Evolutionary conservation across 2,888 invertebrate species (phyloP).

Genomic region (Eilema depressum): DNA sequence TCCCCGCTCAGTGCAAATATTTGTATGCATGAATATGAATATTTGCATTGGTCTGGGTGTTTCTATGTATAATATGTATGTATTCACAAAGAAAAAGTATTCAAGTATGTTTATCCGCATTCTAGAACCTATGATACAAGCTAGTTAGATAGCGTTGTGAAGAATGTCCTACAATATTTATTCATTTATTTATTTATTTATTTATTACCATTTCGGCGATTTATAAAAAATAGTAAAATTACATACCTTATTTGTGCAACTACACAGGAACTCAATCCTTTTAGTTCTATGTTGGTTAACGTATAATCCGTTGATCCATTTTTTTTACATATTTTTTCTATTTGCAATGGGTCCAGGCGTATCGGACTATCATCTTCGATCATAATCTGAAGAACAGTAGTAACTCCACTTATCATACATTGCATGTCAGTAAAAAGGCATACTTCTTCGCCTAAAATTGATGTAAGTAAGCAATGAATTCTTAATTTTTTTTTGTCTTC

Average conservation of each 20-base stretch:
- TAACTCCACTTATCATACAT: neutral
- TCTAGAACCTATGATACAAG: too few species aligned
- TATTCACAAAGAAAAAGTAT: too few species aligned
- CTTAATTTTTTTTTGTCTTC: too few species aligned
- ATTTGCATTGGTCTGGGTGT: too few species aligned
- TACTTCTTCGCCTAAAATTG: neutral
- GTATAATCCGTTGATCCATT: neutral
- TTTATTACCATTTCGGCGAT: too few species aligned
- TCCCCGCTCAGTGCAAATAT: too few species aligned
- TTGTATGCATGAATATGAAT: too few species aligned
- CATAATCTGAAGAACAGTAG: neutral
- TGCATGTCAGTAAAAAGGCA: neutral
- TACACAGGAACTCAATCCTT: neutral
- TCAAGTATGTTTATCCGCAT: too few species aligned
- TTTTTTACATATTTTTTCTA: neutral
- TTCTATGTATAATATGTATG: too few species aligned
- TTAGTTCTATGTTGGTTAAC: neutral
- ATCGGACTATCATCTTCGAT: neutral
- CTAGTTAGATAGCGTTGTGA: too few species aligned
- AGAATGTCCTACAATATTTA: too few species aligned
- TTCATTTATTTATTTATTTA: too few species aligned
- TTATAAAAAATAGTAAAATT: neutral
- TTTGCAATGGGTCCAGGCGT: neutral
- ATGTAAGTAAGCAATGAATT: neutral
- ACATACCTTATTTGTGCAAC: neutral